Base-by-base conservation (phyloP, 2,888 invertebrate species). In the Drosophila pseudotakahashii region DNA sequence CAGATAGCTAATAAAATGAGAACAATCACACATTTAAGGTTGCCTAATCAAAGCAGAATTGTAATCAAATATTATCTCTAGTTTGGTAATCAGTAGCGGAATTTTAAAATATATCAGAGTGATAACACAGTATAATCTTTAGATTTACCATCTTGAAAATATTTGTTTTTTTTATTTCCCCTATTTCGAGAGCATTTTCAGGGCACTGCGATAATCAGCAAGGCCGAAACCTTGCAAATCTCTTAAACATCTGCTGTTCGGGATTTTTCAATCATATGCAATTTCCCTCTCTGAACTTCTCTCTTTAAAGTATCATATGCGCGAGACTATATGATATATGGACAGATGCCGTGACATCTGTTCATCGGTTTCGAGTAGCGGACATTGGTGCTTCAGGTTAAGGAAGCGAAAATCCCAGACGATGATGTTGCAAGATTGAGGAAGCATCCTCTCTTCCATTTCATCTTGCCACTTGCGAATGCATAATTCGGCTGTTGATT, bases 331-430 rank as follows among this genome's bases (percentile, higher is more conserved):
- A 36, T 44, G 62, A 50, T 41, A 70, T 70, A 70, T 52, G 32
- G 51, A 71, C 73, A 72, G 73, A 55, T 64, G 71, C 73, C 63
- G 57, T 55, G 71, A 71, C 71, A 71, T 71, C 73, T 73, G 62
- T 62, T 71, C 37, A 34, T 39, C 52, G 50, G 39, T 16, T 48
- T 66, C 58, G 67, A 55, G 59, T 78, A 62, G 53, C 77, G 79
- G 81, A 81, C 81, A 81, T 81, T 26, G 30, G 48, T 77, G 83
- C 80, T 48, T 61, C 74, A 73, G 73, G 72, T 81, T 81, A 77
- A 86, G 87, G 81, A 86, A 81, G 79, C 79, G 66, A 70, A 58
- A 66, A 53, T 63, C 64, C n/a, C 53, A 44, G 44, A 19, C 14
- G 19, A 9, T 34, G 44, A 13, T 26, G 62, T 47, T 59, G 73